Evolutionary conservation across 2,888 invertebrate species (phyloP).

Genomic region (Diarsia dahlii): DNA sequence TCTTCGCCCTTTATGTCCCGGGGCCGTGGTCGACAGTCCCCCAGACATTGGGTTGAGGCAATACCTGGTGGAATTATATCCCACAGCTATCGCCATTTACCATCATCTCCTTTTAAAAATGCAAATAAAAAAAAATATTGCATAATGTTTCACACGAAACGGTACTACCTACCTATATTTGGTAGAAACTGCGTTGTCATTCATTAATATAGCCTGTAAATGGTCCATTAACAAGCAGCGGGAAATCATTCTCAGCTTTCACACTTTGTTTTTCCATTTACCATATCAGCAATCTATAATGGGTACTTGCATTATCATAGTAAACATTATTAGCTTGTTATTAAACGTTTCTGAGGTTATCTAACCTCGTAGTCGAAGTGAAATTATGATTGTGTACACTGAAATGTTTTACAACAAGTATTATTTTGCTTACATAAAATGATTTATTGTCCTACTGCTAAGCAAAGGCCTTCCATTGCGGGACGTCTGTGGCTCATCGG

Average conservation of each 20-base stretch:
- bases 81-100: no score
- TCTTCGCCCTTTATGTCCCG: no score
- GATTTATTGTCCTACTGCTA: not conserved
- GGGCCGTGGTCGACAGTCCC: no score
- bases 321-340: conserved; percentile 28
- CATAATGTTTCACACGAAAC: not conserved
- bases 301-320: conserved; percentile 14
- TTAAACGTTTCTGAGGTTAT: conserved; percentile 14
- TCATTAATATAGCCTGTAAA: conserved; percentile 18
- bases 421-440: not conserved
- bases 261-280: conserved; percentile 26
- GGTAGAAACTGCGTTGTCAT: conserved; percentile 9
- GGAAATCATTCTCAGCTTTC: conserved; percentile 22
- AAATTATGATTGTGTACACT: not conserved
- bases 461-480: no score
- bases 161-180: not conserved
- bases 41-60: no score
- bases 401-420: not conserved
- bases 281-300: conserved; percentile 30
- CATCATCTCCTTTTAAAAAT: no score
- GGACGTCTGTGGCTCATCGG: no score
- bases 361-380: not conserved
- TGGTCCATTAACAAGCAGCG: conserved; percentile 1
- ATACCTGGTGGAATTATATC: no score
- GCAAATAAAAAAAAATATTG: not conserved